A percentile compares a stretch with the other conserved stretches of the same genome.
phyloP scores from a whole-genome alignment of 2,888 invertebrate species.

The Xanthorhoe designata region DNA sequence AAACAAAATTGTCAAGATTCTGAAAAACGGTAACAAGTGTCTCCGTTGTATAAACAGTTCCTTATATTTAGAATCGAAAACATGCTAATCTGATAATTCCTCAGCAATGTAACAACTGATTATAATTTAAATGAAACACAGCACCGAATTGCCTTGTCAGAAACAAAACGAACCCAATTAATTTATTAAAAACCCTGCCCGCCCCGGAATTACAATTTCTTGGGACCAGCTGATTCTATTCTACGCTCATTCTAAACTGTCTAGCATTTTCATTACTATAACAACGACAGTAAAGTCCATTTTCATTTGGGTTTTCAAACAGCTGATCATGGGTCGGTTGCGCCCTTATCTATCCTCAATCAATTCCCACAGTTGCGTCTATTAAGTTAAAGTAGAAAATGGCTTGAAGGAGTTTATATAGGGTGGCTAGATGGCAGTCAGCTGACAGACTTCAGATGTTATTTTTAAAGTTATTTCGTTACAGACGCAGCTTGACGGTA shows the following conservation, averaged over 20 bases:
- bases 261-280: neutral
- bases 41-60: neutral
- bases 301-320: slow-evolving; percentile 13
- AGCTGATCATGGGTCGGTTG: slow-evolving; percentile 24
- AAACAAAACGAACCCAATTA: slow-evolving; percentile 41
- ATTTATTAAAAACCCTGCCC: slow-evolving; percentile 36
- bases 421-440: slow-evolving; percentile 38
- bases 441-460: slow-evolving; percentile 42
- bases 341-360: slow-evolving; percentile 11
- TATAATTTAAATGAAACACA: slow-evolving; percentile 12
- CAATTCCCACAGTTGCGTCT: neutral
- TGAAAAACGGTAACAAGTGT: neutral
- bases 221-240: slow-evolving; percentile 42
- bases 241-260: slow-evolving; percentile 24
- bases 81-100: neutral
- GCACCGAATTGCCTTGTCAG: slow-evolving; percentile 15
- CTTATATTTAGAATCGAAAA: neutral
- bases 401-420: neutral
- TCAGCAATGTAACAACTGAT: slow-evolving; percentile 4
- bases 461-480: slow-evolving; percentile 38
- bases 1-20: neutral
- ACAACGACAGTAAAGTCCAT: neutral
- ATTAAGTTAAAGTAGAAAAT: neutral
- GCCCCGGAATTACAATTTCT: slow-evolving; percentile 33
- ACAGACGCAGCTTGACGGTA: slow-evolving; percentile 39